Evolutionary conservation across 2,797 vertebrate species (phyloP), one percentile per base, ranked within the genome.

Genomic region (Coregonus ussuriensis): DNA sequence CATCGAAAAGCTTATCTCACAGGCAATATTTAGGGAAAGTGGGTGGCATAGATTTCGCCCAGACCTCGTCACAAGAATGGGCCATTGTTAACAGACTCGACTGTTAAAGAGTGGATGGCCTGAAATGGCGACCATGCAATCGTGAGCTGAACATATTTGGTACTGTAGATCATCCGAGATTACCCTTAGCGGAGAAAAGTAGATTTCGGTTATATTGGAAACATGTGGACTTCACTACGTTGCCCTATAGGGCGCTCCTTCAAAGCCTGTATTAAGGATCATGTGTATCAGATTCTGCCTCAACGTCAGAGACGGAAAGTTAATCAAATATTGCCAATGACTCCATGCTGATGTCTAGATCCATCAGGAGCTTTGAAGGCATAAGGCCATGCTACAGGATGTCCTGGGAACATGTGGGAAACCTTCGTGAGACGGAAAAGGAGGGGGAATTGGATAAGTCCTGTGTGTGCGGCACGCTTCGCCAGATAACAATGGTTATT

Each of bases 401-500:
- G 72, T 82, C 77, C 71, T 4, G 59, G 65, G 76, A 75, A 72
- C 16, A 63, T 1, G 41, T 52, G 62, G 25, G 21, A 21, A 21
- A 33, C 47, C 15, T 66, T 35, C 29, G n/a, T 76, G 51, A 21
- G 6, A 35, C 15, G n/a, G 65, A 33, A 31, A 56, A n/a, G 21
- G 16, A 4, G 3, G 25, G 41, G 41, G 63, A 33, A 67, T 52
- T 41, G 72, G 56, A 66, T 72, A 65, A 77, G 70, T 62, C 68
- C 51, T 18, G 81, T 74, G 87, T 81, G 79, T 35, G n/a, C 6
- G n/a, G 72, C 82, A 88, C 59, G 4, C 9, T 47, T 47, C 83
- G 77, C 70, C 72, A 63, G 74, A 77, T 85, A 72, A 77, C 73
- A 77, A 72, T 70, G 69, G 71, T 80, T 87, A 89, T 91, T 91